phyloP scores from a whole-genome alignment of 2,113 vertebrate genomes.

The Tragelaphus buxtoni region DNA sequence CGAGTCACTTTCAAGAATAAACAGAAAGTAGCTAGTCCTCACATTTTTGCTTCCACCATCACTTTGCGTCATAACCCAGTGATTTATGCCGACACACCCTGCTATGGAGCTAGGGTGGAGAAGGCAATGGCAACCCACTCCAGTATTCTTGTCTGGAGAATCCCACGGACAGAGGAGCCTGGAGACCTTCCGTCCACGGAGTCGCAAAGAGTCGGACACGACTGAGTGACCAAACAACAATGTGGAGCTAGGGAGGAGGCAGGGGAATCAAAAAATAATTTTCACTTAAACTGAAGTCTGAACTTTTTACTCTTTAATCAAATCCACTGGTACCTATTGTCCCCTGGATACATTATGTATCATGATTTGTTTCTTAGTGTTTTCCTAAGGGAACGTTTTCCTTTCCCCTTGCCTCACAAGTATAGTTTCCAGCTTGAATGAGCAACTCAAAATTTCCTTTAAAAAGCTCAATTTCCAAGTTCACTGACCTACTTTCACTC shows the following conservation, averaged over 20 bases:
- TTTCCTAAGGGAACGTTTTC: neutral
- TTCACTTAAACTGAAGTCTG: neutral
- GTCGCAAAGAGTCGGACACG: neutral
- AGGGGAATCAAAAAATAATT: neutral
- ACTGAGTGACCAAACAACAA: neutral
- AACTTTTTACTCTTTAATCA: neutral
- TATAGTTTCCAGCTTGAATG: neutral
- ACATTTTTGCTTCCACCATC: neutral
- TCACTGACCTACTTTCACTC: neutral
- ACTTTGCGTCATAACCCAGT: neutral
- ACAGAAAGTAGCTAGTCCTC: neutral
- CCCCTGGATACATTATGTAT: neutral
- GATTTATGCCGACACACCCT: neutral
- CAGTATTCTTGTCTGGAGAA: neutral
- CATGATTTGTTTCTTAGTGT: neutral
- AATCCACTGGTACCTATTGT: neutral
- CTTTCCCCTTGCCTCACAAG: neutral
- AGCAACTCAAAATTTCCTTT: neutral
- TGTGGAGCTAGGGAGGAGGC: neutral
- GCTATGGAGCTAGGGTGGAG: neutral
- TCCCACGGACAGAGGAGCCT: neutral
- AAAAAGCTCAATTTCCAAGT: neutral
- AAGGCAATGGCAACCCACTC: neutral
- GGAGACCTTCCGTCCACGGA: rapidly evolving
- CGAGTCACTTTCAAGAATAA: neutral